Percentiles rank a stretch among this genome's conserved stretches.
Conservation (phyloP, 2,797 vertebrate genomes). For the Emydoidea blandingii region DNA sequence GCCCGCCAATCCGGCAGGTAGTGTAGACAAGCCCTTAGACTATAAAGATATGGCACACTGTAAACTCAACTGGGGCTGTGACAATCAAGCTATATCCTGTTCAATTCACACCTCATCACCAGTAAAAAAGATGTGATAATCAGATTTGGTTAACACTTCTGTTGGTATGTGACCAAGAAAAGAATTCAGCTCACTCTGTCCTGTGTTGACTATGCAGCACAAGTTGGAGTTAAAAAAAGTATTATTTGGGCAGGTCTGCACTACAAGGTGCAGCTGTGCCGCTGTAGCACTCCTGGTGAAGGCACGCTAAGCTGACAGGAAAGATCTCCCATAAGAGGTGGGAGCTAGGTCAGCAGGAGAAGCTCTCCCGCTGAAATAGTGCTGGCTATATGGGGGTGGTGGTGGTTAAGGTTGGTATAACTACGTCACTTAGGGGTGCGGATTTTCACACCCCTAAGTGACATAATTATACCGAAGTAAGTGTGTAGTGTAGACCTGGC, state of each 20-base stretch:
- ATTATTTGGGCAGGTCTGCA: too few relatives aligned
- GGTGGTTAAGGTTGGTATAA: not conserved
- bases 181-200: not conserved
- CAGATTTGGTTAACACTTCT: not conserved
- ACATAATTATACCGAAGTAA: not conserved
- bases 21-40: not conserved
- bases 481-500: not conserved
- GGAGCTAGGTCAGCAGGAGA: too few relatives aligned
- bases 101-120: not conserved
- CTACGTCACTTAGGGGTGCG: not conserved
- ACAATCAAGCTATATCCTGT: not conserved
- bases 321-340: too few relatives aligned
- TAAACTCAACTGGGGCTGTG: not conserved
- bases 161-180: not conserved
- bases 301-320: too few relatives aligned
- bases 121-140: constrained; percentile 28
- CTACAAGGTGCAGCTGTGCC: too few relatives aligned
- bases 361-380: too few relatives aligned
- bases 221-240: too few relatives aligned
- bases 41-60: not conserved
- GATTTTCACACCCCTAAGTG: not conserved
- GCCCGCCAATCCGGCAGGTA: too few relatives aligned
- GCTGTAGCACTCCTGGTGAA: too few relatives aligned
- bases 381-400: not conserved
- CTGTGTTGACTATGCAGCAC: too few relatives aligned